Evolutionary conservation across 2,113 vertebrate genomes (phyloP).

Genomic region (Ardeotis arabs): DNA sequence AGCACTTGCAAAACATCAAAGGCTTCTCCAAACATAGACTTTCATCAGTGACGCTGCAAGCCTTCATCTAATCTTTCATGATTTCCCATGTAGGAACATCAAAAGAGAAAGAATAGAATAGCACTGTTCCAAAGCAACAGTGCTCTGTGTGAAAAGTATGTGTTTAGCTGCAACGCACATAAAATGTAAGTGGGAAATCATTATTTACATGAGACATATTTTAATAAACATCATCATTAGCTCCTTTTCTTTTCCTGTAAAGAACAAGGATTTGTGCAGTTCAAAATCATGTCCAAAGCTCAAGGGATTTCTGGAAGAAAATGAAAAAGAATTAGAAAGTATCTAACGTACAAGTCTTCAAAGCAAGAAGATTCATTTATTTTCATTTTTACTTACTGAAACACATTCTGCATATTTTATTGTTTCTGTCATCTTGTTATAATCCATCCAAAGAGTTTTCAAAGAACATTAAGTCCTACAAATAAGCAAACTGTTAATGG

Average conservation of each 20-base stretch:
- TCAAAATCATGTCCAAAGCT: conserved; percentile 71
- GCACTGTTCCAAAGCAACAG: conserved; percentile 51
- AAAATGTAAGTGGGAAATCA: conserved; percentile 55
- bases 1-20: conserved; percentile 74
- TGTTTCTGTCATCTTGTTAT: conserved; percentile 72
- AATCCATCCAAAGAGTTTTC: conserved; percentile 80
- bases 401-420: conserved; percentile 72
- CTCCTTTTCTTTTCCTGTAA: conserved; percentile 43
- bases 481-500: conserved; percentile 70
- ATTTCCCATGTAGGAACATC: conserved; percentile 72
- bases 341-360: conserved; percentile 69
- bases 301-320: conserved; percentile 76
- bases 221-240: conserved; percentile 74
- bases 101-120: conserved; percentile 71
- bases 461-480: conserved; percentile 84
- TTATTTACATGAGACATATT: conserved; percentile 66
- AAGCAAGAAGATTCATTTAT: conserved; percentile 73
- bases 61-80: conserved; percentile 74
- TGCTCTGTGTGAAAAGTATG: conserved; percentile 35
- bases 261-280: conserved; percentile 40
- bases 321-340: conserved; percentile 79
- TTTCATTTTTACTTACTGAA: conserved; percentile 77
- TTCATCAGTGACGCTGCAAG: conserved; percentile 70
- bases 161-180: conserved; percentile 45
- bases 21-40: conserved; percentile 72